Conservation (phyloP, 2,797 vertebrate genomes). For the Crypturellus tataupa region DNA sequence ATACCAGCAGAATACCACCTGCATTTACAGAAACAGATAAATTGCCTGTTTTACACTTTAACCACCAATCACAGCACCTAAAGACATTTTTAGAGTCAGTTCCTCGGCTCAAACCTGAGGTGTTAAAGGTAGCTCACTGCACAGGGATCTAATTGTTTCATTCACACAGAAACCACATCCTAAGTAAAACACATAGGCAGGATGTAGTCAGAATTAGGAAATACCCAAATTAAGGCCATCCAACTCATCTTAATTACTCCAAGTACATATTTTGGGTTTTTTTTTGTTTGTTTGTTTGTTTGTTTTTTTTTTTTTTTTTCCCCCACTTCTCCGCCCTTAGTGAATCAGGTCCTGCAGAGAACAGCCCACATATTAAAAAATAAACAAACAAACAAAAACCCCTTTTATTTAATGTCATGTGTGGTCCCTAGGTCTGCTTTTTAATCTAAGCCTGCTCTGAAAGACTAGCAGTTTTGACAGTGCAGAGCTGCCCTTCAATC, state of each 20-base stretch:
- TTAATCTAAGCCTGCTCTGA: not conserved
- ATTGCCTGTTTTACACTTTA: not conserved
- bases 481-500: not conserved
- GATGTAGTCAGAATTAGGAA: not conserved
- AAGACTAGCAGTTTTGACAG: not conserved
- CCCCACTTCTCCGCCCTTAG: too few relatives aligned
- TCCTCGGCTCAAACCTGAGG: not conserved
- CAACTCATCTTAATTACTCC: not conserved
- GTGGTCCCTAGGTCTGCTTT: not conserved
- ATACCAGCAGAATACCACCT: not conserved
- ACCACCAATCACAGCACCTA: not conserved
- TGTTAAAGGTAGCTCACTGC: not conserved
- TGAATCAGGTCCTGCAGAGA: too few relatives aligned
- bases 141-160: not conserved
- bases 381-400: too few relatives aligned
- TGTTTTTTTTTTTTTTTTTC: too few relatives aligned
- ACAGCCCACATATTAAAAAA: not conserved
- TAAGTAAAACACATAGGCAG: not conserved
- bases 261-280: not conserved
- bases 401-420: not conserved
- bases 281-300: too few relatives aligned
- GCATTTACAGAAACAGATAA: not conserved
- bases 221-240: not conserved
- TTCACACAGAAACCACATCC: not conserved
- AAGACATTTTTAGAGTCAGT: not conserved